Evolutionary conservation across 2,797 vertebrate genomes (phyloP).

Genomic region (Arnoldichthys spilopterus): DNA sequence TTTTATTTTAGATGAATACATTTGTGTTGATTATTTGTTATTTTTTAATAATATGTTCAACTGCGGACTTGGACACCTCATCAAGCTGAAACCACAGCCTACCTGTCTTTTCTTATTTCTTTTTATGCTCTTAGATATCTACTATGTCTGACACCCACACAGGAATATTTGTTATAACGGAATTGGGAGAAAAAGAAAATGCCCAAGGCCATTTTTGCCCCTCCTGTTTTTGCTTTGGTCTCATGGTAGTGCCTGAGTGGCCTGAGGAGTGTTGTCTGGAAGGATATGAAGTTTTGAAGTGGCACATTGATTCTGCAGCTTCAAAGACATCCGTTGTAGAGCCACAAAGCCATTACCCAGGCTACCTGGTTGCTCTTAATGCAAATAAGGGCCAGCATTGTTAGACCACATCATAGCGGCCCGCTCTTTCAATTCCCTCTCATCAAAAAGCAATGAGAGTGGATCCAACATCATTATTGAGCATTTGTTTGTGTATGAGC

Average conservation of each 20-base stretch:
- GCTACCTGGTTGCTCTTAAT: conserved; percentile 65
- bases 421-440: conserved; percentile 58
- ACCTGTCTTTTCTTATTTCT: conserved; percentile 11
- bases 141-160: conserved; percentile 28
- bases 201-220: conserved; percentile 42
- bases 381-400: conserved; percentile 61
- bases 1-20: conserved; percentile 15
- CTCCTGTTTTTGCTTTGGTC: conserved; percentile 53
- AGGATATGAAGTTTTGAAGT: conserved; percentile 67
- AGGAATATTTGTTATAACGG: conserved; percentile 38
- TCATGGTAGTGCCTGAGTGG: conserved; percentile 55
- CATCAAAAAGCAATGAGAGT: conserved; percentile 70
- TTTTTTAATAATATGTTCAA: conserved; percentile 3
- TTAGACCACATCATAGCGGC: conserved; percentile 61
- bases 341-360: conserved; percentile 67
- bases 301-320: conserved; percentile 66
- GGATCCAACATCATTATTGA: conserved; percentile 69
- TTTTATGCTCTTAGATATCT: conserved; percentile 35
- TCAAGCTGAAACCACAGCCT: not conserved
- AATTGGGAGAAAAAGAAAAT: conserved; percentile 47
- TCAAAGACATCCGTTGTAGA: conserved; percentile 68
- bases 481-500: conserved; percentile 60
- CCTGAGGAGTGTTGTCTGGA: conserved; percentile 63
- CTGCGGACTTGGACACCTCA: not conserved
- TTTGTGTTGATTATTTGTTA: conserved; percentile 4